Conservation (phyloP, 2,113 vertebrate genomes). For the Crypturellus undulatus region DNA sequence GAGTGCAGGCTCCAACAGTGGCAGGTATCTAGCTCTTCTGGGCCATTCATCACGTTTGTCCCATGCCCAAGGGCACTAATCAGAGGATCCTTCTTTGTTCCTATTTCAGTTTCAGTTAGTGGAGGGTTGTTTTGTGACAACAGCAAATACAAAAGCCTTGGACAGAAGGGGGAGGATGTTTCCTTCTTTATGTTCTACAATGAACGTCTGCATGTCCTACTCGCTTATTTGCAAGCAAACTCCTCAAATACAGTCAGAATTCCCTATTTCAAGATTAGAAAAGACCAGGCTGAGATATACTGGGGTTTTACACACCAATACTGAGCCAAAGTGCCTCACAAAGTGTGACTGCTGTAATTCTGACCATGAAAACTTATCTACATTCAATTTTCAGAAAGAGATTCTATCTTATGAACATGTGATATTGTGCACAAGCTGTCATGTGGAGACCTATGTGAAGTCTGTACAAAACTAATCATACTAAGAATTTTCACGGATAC, state of each 20-base stretch:
- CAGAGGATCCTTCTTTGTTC: not conserved
- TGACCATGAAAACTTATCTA: not conserved
- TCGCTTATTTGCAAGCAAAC: not conserved
- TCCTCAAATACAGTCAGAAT: not conserved
- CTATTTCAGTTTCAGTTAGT: not conserved
- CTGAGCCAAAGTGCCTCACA: not conserved
- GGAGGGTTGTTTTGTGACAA: not conserved
- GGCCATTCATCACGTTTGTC: not conserved
- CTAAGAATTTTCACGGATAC: not conserved
- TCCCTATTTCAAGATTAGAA: not conserved
- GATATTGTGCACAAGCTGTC: not conserved
- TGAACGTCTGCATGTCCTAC: fast-evolving
- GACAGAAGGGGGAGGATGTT: not conserved
- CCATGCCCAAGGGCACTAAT: not conserved
- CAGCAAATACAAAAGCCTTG: not conserved
- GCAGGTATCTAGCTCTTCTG: fast-evolving
- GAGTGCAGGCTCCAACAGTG: not conserved
- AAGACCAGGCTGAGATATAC: not conserved
- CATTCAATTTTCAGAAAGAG: no score
- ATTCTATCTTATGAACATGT: fast-evolving
- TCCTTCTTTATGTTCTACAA: not conserved
- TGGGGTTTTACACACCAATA: not conserved
- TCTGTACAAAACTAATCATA: not conserved
- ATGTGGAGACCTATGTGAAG: not conserved
- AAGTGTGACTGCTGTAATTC: not conserved